phyloP scores from a whole-genome alignment of 2,113 vertebrate genomes.

The Physeter macrocephalus region DNA sequence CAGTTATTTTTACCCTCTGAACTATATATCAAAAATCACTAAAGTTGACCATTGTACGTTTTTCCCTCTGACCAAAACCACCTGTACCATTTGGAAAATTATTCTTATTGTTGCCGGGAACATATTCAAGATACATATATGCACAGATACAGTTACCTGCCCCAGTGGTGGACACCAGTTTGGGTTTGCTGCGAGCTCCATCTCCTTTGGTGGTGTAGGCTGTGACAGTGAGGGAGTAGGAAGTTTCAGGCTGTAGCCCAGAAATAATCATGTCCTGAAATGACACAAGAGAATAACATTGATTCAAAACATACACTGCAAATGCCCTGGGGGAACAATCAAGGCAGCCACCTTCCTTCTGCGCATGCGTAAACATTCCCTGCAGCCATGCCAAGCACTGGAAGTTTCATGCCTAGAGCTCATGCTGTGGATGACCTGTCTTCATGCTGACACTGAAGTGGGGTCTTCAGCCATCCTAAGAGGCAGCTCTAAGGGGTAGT shows the following conservation, averaged over 20 bases:
- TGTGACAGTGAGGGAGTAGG: constrained; percentile 95
- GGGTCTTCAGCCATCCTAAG: not conserved
- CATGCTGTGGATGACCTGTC: not conserved
- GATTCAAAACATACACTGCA: not conserved
- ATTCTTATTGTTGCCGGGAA: not conserved
- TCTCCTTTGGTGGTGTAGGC: constrained; percentile 99
- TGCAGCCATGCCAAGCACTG: constrained; percentile 63
- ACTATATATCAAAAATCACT: not conserved
- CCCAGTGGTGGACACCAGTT: constrained; percentile 93
- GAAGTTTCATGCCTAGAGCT: constrained; percentile 23
- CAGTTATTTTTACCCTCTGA: not conserved
- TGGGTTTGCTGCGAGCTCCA: constrained; percentile 97
- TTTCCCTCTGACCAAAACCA: not conserved
- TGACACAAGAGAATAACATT: constrained; percentile 54
- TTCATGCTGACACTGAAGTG: constrained; percentile 11
- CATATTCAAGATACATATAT: not conserved
- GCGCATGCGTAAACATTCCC: not conserved
- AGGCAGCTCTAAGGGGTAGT: not conserved
- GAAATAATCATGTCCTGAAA: constrained; percentile 95
- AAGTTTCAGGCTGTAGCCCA: constrained; percentile 95
- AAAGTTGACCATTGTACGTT: not conserved
- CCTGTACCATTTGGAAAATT: not conserved
- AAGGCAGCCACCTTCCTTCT: not conserved
- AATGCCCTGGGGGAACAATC: not conserved
- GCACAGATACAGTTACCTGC: constrained; percentile 85